Conservation (phyloP, 2,113 vertebrate species). For the Leptosomus discolor region DNA sequence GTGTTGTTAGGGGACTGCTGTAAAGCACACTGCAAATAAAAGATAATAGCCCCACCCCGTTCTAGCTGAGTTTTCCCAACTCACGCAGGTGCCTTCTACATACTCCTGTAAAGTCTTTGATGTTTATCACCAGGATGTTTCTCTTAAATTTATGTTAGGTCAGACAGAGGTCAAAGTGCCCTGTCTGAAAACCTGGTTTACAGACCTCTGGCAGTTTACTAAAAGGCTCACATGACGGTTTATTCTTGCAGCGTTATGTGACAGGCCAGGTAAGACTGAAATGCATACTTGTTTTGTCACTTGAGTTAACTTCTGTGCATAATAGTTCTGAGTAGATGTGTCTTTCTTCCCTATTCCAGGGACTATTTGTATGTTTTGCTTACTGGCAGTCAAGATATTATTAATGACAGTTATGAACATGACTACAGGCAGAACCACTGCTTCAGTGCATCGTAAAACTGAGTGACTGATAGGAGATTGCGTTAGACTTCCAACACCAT, state of each 20-base stretch:
- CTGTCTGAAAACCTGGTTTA: background rate
- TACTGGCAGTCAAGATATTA: background rate
- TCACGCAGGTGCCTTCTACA: background rate
- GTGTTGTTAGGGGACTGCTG: background rate
- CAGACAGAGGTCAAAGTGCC: background rate
- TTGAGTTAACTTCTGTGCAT: background rate
- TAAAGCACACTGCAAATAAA: background rate
- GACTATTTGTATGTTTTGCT: background rate
- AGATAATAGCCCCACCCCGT: background rate
- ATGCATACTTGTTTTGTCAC: background rate
- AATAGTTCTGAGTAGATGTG: background rate
- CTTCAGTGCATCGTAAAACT: background rate
- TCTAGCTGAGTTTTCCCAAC: background rate
- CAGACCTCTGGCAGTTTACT: background rate
- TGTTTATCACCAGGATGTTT: slow-evolving; percentile 5
- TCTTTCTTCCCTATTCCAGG: background rate
- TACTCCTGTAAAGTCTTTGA: background rate
- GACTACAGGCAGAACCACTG: background rate
- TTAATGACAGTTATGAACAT: background rate
- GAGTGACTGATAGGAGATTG: background rate
- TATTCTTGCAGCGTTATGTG: background rate
- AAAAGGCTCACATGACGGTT: background rate
- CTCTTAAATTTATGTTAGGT: slow-evolving; percentile 15
- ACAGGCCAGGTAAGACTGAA: background rate
- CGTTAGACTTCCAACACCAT: background rate